Base-by-base conservation (phyloP, 2,888 invertebrate species). In the Pilophorus perplexus region DNA sequence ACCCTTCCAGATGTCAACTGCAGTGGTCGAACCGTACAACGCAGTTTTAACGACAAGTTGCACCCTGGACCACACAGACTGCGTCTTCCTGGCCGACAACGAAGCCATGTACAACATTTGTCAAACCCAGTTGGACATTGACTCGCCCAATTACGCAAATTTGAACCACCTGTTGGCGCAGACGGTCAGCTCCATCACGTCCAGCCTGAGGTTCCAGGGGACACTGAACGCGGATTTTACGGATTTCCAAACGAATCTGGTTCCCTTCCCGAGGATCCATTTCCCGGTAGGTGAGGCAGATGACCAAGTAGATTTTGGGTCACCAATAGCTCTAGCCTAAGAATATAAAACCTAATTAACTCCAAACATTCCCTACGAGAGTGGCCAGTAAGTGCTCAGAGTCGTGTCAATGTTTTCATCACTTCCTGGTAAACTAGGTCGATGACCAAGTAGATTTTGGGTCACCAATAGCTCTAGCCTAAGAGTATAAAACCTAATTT, bases 11-110 rank as follows among this genome's bases (percentile, higher is more conserved):
- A 86, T 93, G 25, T 91, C 92, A 33, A 94, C 94, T 0, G 92
- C 94, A 0, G 93, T 95, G 10, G 94, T 94, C 44, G 94, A 95
- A 76, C 95, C 95, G 0, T 96, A 95, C 80, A 95, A 95, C 77
- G 89, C 94, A 0, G 86, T 93, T 64, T 77, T 95, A 68, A 92
- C 93, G 52, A 94, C 95, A 0, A 93, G 95, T 78, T 89, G 90
- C 22, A 93, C 93, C 28, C 82, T 95, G 78, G 77, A 83, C 71
- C 89, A 90, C 75, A 89, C 91, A 0, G 89, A 90, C 6, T 76
- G 76, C 67, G 75, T 75, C 23, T 76, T 77, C 70, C 74, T 77
- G 72, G 74, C 75, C 25, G 77, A 77, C 70, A 77, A 77, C 69
- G 75, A 76, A 67, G 75, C 76, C 3, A 73, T 75, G 27, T 76